A percentile compares a stretch with the other conserved stretches of the same genome.
These are phyloP conservation scores for Fragum whitleyi DNA, from an alignment of 2,888 invertebrate species.

Conservation along the genomic window DNA sequence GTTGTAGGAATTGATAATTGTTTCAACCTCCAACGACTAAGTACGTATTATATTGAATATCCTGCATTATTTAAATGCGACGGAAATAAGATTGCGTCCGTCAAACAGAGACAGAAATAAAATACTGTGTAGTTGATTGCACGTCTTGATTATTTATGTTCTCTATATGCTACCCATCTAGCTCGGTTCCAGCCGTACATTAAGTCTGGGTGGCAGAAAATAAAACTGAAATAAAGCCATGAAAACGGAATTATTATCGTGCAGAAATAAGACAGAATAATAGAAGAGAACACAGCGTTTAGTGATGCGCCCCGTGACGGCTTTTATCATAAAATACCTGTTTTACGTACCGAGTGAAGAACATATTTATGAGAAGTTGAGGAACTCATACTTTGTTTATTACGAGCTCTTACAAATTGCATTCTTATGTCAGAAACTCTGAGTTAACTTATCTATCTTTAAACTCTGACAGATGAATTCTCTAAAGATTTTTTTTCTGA, in stretches of 20 bases:
- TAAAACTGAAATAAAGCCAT: not conserved
- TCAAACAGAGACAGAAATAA: no score
- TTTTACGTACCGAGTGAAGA: not conserved
- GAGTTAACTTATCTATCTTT: no score
- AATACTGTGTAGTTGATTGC: no score
- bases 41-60: no score
- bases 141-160: not conserved
- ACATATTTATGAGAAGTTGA: not conserved
- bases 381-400: not conserved
- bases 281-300: not conserved
- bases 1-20: no score
- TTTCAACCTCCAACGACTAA: no score
- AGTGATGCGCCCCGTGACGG: not conserved
- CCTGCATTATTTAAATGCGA: no score
- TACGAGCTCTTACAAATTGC: not conserved
- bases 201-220: not conserved
- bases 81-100: no score
- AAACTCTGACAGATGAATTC: no score
- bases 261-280: not conserved
- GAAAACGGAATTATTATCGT: not conserved
- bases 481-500: no score
- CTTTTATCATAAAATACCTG: conserved; percentile 3
- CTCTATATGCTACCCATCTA: not conserved
- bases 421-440: not conserved
- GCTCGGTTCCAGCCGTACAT: not conserved